Base-by-base conservation (phyloP, 2,113 vertebrate species). In the Rhegmatorhina hoffmannsi region DNA sequence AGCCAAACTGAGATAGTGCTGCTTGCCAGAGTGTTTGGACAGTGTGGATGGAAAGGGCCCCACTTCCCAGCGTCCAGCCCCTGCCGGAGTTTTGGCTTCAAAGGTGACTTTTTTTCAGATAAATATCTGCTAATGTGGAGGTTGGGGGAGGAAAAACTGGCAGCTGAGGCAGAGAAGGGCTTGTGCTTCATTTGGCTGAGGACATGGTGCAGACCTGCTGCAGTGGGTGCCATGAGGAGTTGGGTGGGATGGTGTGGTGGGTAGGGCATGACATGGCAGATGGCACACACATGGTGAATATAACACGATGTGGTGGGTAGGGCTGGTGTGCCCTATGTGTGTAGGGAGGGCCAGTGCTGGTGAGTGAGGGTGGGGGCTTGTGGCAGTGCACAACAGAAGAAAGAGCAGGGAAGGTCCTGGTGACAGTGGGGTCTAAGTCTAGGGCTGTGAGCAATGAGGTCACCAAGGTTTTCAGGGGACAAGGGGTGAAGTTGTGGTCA, bases 231-330 rank as follows among this genome's bases (percentile, higher is more conserved):
- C 7, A 4, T 36, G 87, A 59, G 68, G 76, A 78, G 64, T 52
- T 29, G 25, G 31, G 33, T 6, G 49, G 60, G 40, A 31, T 4
- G 13, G 3, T 25, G 26, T 47, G 25, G 7, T 7, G 19, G 90
- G 67, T 93, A 76, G 91, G 72, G 26, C 63, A 11, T 21, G 82
- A 47, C 6, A 63, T 96, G 97, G 96, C 95, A 91, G 95, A 58
- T 91, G 96, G 76, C 96, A 95, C 93, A 62, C 36, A 40, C 11
- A 3, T 62, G 36, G 17, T 63, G 36, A 36, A 40, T 63, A 34
- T 63, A 14, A 63, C 36, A 94, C 36, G 17, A 59, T 24, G 28
- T 10, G 91, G 92, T 90, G 96, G 98, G 84, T 93, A 97, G 97
- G 96, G 89, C 56, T 6, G 44, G 25, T 21, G 63, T 94, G 55